Conservation (phyloP, 2,888 invertebrate species). For the Chorisops tibialis region DNA sequence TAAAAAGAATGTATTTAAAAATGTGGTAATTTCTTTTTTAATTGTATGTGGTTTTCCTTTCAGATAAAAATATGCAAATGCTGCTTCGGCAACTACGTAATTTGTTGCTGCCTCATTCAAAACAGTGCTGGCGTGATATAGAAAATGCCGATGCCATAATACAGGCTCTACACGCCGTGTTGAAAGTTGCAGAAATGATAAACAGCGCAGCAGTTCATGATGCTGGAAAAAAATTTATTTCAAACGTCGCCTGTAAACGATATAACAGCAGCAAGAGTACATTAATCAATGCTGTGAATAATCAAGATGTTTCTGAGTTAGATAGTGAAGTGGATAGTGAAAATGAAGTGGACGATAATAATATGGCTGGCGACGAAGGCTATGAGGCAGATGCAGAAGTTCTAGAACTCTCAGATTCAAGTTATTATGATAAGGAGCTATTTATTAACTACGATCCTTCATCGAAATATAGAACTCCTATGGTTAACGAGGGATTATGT, state of each 20-base stretch:
- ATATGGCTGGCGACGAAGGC: slow-evolving; percentile 50
- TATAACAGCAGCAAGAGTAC: not conserved
- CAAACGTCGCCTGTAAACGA: not conserved
- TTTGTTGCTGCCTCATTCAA: slow-evolving; percentile 38
- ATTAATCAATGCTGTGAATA: not conserved
- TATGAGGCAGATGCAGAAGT: slow-evolving; percentile 53
- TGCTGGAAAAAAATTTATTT: not conserved
- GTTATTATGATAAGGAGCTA: slow-evolving; percentile 41
- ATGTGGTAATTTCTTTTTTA: not conserved
- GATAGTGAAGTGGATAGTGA: slow-evolving; percentile 51
- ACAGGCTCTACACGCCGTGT: slow-evolving; percentile 47
- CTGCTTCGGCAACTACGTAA: slow-evolving; percentile 40
- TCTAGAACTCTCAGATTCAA: slow-evolving; percentile 41
- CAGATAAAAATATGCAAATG: slow-evolving; percentile 47
- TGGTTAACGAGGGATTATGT: slow-evolving; percentile 48
- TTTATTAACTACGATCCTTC: slow-evolving; percentile 46
- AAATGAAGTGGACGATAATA: slow-evolving; percentile 47
- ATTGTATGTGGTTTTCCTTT: slow-evolving; percentile 23
- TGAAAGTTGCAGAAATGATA: slow-evolving; percentile 48
- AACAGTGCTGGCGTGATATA: slow-evolving; percentile 42
- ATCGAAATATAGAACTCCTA: slow-evolving; percentile 47
- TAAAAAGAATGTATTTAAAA: no score
- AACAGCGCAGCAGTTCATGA: not conserved
- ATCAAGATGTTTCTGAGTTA: slow-evolving; percentile 39
- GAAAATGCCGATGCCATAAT: slow-evolving; percentile 45